These are phyloP conservation scores for Palythoa heliodiscus DNA, from an alignment of 92 coral and sea anemone species.

Conservation along the genomic window DNA sequence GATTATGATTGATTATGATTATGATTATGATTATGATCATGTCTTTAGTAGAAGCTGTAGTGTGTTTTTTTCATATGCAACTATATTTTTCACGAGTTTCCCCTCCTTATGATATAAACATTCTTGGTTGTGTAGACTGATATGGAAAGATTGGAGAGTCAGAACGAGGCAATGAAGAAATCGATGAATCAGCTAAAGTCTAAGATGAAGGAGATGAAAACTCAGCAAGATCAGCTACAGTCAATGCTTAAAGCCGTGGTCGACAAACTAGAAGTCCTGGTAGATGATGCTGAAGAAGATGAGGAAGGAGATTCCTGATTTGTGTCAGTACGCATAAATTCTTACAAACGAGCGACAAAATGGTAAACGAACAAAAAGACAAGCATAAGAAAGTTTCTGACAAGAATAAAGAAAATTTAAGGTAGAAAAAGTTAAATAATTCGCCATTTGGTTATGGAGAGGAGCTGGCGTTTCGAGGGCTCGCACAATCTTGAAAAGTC, in stretches of 20 bases:
- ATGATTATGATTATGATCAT: too few species aligned
- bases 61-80: too few species aligned
- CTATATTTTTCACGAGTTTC: background rate
- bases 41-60: too few species aligned
- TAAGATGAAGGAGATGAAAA: conserved; percentile 71
- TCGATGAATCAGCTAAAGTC: conserved; percentile 58
- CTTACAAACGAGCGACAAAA: background rate
- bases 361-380: too few species aligned
- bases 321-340: background rate
- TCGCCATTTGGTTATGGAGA: too few species aligned
- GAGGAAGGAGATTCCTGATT: conserved; percentile 48
- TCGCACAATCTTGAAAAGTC: too few species aligned
- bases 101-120: background rate
- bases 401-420: too few species aligned
- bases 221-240: conserved; percentile 79
- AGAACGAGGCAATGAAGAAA: conserved; percentile 70
- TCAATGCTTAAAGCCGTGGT: conserved; percentile 86
- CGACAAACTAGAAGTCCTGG: conserved; percentile 70
- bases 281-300: conserved; percentile 84
- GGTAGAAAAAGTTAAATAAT: too few species aligned
- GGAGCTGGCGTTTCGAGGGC: too few species aligned
- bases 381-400: too few species aligned
- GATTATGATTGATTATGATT: too few species aligned
- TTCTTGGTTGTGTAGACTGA: conserved; percentile 61
- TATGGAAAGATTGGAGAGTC: conserved; percentile 75